Evolutionary conservation across 2,113 vertebrate genomes (phyloP).

Genomic region (Chitala chitala): DNA sequence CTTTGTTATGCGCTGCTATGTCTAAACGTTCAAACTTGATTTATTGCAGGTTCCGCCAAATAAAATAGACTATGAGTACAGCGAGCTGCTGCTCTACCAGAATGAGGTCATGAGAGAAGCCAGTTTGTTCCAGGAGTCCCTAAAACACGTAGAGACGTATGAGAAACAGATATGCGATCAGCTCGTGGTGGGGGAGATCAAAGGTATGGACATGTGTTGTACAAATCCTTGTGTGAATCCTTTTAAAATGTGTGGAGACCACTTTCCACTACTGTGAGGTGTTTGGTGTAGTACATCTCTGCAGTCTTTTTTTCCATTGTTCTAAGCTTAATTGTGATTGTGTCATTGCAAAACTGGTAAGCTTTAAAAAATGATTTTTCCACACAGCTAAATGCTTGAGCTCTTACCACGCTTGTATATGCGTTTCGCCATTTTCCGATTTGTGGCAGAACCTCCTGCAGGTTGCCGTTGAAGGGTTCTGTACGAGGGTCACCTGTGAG

Average conservation of each 20-base stretch:
- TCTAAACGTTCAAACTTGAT: background rate
- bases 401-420: no score
- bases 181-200: slow-evolving; percentile 92
- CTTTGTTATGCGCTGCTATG: no score
- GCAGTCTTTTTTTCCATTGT: no score
- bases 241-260: no score
- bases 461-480: background rate
- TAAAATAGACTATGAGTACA: slow-evolving; percentile 98
- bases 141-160: slow-evolving; percentile 90
- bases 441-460: no score
- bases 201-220: slow-evolving; percentile 65
- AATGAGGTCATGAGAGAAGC: slow-evolving; percentile 96
- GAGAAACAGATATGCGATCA: slow-evolving; percentile 98
- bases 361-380: no score
- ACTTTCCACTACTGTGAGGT: no score
- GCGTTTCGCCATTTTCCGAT: no score
- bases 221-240: background rate
- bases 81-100: slow-evolving; percentile 94
- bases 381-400: no score
- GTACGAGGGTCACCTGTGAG: background rate
- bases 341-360: no score
- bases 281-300: no score
- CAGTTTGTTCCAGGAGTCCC: slow-evolving; percentile 84
- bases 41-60: slow-evolving; percentile 83
- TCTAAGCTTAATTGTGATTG: no score